These are phyloP conservation scores for Fragum sueziense DNA, from an alignment of 2,888 invertebrate species.

Conservation along the genomic window DNA sequence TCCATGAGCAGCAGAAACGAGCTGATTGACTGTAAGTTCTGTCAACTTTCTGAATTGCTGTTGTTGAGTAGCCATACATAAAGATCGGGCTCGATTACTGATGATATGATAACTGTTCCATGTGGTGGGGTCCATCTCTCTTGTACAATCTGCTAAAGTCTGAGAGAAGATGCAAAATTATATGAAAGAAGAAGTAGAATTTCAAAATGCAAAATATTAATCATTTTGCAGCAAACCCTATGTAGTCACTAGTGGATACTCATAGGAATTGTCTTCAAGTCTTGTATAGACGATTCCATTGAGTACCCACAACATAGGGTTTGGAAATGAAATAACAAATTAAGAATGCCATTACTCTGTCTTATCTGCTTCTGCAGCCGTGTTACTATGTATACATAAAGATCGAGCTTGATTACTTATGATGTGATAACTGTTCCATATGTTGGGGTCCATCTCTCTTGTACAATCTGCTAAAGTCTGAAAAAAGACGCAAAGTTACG, in stretches of 20 bases:
- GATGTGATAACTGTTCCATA: constrained; percentile 88
- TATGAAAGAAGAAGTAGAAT: too few relatives aligned
- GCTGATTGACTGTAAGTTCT: constrained; percentile 86
- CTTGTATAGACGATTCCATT: too few relatives aligned
- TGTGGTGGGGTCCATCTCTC: constrained; percentile 86
- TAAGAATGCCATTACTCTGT: too few relatives aligned
- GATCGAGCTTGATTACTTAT: constrained; percentile 87
- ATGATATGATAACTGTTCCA: constrained; percentile 89
- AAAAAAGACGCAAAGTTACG: too few relatives aligned
- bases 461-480: constrained; percentile 87
- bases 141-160: constrained; percentile 86
- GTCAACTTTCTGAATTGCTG: constrained; percentile 87
- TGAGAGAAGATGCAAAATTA: constrained; percentile 70
- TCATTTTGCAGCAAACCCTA: too few relatives aligned
- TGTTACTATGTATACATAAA: too few relatives aligned
- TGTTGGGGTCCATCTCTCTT: constrained; percentile 86
- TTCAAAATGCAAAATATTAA: too few relatives aligned
- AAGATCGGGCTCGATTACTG: constrained; percentile 87
- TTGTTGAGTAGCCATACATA: constrained; percentile 87
- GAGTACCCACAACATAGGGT: too few relatives aligned
- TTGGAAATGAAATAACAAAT: too few relatives aligned
- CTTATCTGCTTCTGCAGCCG: too few relatives aligned
- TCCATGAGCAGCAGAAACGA: constrained; percentile 85
- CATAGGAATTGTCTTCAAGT: too few relatives aligned
- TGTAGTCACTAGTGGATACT: too few relatives aligned